These are phyloP conservation scores for Oreohelix idahoensis DNA, from an alignment of 1,140 invertebrate genomes.

Conservation along the genomic window DNA sequence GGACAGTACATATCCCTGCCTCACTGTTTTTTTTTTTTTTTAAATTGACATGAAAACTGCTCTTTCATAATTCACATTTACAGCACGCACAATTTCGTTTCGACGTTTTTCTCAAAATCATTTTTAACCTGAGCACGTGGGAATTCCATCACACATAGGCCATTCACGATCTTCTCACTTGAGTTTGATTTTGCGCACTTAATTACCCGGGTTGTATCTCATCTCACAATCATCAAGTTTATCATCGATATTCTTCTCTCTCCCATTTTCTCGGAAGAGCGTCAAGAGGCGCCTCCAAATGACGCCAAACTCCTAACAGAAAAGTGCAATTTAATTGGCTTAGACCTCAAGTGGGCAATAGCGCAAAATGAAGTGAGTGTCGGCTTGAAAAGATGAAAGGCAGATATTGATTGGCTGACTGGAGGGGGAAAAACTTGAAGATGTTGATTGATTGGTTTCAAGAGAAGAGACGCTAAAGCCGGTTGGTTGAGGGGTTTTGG, in stretches of 20 bases:
- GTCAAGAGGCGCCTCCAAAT: conserved; percentile 15
- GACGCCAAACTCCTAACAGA: conserved; percentile 31
- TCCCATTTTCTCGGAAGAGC: not conserved
- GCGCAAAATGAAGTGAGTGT: not conserved
- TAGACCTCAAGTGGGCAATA: conserved; percentile 35
- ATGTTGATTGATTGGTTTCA: conserved; percentile 24
- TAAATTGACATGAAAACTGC: too few relatives aligned
- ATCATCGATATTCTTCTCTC: conserved; percentile 4
- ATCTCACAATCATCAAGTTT: not conserved
- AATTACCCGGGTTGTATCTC: not conserved
- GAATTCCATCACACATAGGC: not conserved
- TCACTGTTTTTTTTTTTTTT: too few relatives aligned
- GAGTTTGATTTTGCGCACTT: conserved; percentile 26
- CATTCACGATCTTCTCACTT: not conserved
- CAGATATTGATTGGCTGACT: conserved; percentile 18
- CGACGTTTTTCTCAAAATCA: too few relatives aligned
- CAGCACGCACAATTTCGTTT: too few relatives aligned
- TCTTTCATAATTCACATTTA: too few relatives aligned
- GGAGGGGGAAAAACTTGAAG: not conserved
- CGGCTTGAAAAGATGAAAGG: conserved; percentile 8
- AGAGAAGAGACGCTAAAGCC: not conserved
- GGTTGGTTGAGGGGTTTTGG: conserved; percentile 14
- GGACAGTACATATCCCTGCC: too few relatives aligned
- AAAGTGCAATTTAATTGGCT: conserved; percentile 36
- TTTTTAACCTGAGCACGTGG: too few relatives aligned